Evolutionary conservation across 2,888 invertebrate species (phyloP), one percentile per base, ranked within the genome.

Genomic region (Drosophila acutilabella): DNA sequence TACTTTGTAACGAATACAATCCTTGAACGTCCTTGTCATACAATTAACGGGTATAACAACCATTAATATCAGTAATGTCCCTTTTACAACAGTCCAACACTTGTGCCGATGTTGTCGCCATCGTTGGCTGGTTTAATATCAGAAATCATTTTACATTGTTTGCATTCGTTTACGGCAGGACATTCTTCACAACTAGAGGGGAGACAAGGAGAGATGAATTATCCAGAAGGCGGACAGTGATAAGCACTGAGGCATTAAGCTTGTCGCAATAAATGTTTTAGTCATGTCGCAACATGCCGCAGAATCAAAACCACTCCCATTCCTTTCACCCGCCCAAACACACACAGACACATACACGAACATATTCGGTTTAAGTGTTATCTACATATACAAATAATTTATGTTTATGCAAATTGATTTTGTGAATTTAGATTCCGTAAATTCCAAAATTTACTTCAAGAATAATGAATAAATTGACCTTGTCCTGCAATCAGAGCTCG

Each of bases 91-190:
- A 69, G 70, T 65, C 60, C 68, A 71, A 57, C 44, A 68, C 54
- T 62, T 70, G 41, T 58, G 38, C 58, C 33, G 60, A 36, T 36
- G 36, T 54, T 14, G 58, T 26, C 54, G 58, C 18, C 33, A 14
- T 42, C 48, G 56, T 26, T 50, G 54, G 33, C 45, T 64, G 66
- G 64, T 82, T 65, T 70, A 80, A 74, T 80, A 82, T 85, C 74
- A 70, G 85, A 88, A 89, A 85, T 74, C 73, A 78, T 82, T 85
- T 88, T 73, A 89, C 89, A 89, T 74, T 82, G 82, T 79, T 80
- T 71, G 84, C 71, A 76, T 86, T 82, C 54, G 78, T 62, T 66
- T 64, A 52, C 54, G 54, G 18, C 48, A 60, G 57, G 36, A 11
- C 14, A 50, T 18, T 18, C 18, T 4, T 18, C 18, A 42, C 18